Percentiles rank a stretch among this genome's conserved stretches.
phyloP scores from a whole-genome alignment of 2,888 invertebrate species.

The Drosophila kuntzei region DNA sequence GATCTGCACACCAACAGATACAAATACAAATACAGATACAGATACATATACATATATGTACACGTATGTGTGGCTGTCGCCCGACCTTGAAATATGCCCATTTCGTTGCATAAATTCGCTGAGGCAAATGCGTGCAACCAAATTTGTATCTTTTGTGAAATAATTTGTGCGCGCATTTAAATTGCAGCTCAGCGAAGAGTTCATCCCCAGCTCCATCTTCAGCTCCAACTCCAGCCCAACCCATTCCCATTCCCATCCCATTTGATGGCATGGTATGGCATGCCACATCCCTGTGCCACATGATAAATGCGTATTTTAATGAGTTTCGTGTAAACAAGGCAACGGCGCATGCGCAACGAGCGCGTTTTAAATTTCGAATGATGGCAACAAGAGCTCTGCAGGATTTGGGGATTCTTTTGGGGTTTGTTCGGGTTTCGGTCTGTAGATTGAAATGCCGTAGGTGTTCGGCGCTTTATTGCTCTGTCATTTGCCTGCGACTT shows the following conservation, averaged over 20 bases:
- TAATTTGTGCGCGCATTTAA: constrained; percentile 74
- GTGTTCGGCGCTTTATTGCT: constrained; percentile 61
- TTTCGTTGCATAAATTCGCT: constrained; percentile 78
- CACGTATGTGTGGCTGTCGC: constrained; percentile 39
- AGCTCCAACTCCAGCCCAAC: constrained; percentile 30
- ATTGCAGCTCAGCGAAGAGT: constrained; percentile 56
- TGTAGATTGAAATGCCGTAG: constrained; percentile 73
- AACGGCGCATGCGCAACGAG: constrained; percentile 26
- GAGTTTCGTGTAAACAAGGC: constrained; percentile 83
- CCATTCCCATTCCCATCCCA: constrained; percentile 26
- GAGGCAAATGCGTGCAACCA: constrained; percentile 7
- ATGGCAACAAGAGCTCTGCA: constrained; percentile 18
- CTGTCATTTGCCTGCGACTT: constrained; percentile 63
- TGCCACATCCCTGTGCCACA: constrained; percentile 43
- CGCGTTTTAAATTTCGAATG: constrained; percentile 47
- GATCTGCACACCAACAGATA: constrained; percentile 21
- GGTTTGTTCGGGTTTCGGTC: constrained; percentile 18
- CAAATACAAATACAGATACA: constrained; percentile 1
- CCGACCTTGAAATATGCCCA: constrained; percentile 83
- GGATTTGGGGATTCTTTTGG: constrained; percentile 65
- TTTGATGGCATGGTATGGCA: background rate
- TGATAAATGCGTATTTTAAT: constrained; percentile 84
- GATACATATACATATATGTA: constrained; percentile 4
- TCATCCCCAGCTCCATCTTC: background rate
- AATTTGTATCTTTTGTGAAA: constrained; percentile 53